phyloP scores from a whole-genome alignment of 2,797 vertebrate genomes.

The Syncerus caffer region DNA sequence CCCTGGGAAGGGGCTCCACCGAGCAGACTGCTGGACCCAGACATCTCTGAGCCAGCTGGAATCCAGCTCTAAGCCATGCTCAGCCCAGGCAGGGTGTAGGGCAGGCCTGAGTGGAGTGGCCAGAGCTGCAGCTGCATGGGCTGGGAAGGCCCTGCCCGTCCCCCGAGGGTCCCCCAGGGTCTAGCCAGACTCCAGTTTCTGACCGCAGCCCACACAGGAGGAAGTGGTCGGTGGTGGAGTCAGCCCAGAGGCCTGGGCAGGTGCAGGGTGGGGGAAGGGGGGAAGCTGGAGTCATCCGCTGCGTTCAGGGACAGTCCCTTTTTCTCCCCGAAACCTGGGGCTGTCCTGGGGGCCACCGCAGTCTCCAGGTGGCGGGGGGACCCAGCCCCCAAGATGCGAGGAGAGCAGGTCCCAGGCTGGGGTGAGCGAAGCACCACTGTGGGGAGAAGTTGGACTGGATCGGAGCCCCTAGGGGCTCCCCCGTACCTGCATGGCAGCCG shows the following conservation, averaged over 20 bases:
- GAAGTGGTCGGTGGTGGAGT: not conserved
- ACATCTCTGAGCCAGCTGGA: not conserved
- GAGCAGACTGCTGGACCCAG: accelerated
- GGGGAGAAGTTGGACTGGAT: not conserved
- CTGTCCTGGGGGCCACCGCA: not conserved
- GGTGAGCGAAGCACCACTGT: accelerated
- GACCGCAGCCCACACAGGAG: not conserved
- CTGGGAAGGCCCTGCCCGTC: not conserved
- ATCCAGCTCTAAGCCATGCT: not conserved
- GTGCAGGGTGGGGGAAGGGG: not conserved
- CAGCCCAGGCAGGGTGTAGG: too few relatives aligned
- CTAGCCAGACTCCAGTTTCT: not conserved
- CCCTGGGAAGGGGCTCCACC: too few relatives aligned
- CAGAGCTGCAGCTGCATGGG: not conserved
- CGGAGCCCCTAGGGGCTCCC: not conserved
- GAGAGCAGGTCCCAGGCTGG: not conserved
- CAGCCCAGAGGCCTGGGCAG: not conserved
- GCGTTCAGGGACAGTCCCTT: not conserved
- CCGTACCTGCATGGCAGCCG: not conserved
- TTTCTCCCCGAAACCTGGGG: not conserved
- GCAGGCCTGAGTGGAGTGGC: not conserved
- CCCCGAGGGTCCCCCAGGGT: accelerated
- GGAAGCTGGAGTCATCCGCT: not conserved
- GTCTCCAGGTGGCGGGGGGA: not conserved
- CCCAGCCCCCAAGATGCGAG: not conserved